Evolutionary conservation across 1,140 invertebrate genomes (phyloP), one percentile per base, ranked within the genome.

Genomic region (Magallana angulata): DNA sequence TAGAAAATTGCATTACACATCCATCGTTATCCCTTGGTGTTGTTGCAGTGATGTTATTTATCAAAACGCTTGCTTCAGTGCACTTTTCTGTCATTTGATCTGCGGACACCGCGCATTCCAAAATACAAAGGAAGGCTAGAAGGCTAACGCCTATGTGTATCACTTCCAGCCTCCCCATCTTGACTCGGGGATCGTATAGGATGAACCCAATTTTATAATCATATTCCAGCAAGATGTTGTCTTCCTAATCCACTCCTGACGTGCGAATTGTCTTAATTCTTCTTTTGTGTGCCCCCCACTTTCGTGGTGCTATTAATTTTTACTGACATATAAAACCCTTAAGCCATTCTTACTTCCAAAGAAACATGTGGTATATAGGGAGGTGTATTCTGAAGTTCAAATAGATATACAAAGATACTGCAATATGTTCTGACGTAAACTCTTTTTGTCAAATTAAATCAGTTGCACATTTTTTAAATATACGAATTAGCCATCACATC

Each of bases 181-280:
- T 76, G 68, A 76, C 68, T 76, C 30, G 24, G 12, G 30, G 36
- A 30, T 71, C 36, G 24, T 9, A 30, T 14, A 30, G 68, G 7
- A 12, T 11, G 68, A 12, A 24, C 8, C 36, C 68, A 30, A 76
- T 30, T 76, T 76, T 76, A 76, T 76, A 76, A 76, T 30, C 68
- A 76, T 76, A 76, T 76, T 36, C 24, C 8, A 12, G 68, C 68
- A 76, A 76, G 68, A 76, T 76, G 68, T 76, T 76, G 68, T 76
- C 68, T 76, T 36, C 36, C 30, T 76, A 76, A 76, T 76, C 68
- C 68, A 76, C 68, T 76, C 24, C 30, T 76, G 68, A 76, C 68
- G 68, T 76, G 9, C 36, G 68, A 24, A 76, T 76, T 30, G 68
- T 76, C 8, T 76, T 76, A 76, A 76, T 76, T 30, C 68, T 12